Evolutionary conservation across 2,888 invertebrate species (phyloP).

Genomic region (Chrysina gloriosa): DNA sequence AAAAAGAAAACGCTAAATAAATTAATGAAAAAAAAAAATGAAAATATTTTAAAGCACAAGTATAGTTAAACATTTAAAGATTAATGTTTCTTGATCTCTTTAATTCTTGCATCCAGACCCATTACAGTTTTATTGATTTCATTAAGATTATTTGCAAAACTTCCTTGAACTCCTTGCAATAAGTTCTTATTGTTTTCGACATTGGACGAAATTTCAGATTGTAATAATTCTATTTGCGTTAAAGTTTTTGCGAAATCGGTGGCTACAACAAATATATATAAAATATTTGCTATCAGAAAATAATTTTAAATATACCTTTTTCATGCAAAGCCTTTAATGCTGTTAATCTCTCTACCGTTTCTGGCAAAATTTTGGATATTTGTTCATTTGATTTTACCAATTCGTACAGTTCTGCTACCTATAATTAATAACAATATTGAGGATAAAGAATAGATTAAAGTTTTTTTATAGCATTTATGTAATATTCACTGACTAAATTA

Average conservation of each 20-base stretch:
- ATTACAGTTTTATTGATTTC: conserved; percentile 81
- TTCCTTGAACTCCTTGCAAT: conserved; percentile 83
- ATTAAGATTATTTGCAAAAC: conserved; percentile 82
- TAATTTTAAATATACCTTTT: conserved; percentile 74
- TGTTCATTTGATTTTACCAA: conserved; percentile 88
- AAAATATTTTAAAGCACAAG: neutral
- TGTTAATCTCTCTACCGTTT: conserved; percentile 85
- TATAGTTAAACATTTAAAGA: conserved; percentile 1
- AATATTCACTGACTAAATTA: neutral
- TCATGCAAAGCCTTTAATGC: conserved; percentile 89
- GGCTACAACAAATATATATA: conserved; percentile 71
- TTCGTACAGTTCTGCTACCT: conserved; percentile 88
- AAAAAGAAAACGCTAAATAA: conserved; percentile 3
- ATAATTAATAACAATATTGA: conserved; percentile 52
- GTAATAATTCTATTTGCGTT: conserved; percentile 82
- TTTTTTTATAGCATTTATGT: neutral
- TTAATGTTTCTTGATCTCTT: conserved; percentile 69
- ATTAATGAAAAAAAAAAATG: conserved; percentile 3
- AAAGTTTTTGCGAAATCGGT: conserved; percentile 88
- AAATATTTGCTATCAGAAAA: conserved; percentile 9
- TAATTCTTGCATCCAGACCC: conserved; percentile 79
- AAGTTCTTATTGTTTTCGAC: conserved; percentile 83
- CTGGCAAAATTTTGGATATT: conserved; percentile 81
- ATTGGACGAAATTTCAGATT: conserved; percentile 76
- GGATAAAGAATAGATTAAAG: neutral